These are phyloP conservation scores for Mesitornis unicolor DNA, from an alignment of 2,113 vertebrate genomes.

Conservation along the genomic window DNA sequence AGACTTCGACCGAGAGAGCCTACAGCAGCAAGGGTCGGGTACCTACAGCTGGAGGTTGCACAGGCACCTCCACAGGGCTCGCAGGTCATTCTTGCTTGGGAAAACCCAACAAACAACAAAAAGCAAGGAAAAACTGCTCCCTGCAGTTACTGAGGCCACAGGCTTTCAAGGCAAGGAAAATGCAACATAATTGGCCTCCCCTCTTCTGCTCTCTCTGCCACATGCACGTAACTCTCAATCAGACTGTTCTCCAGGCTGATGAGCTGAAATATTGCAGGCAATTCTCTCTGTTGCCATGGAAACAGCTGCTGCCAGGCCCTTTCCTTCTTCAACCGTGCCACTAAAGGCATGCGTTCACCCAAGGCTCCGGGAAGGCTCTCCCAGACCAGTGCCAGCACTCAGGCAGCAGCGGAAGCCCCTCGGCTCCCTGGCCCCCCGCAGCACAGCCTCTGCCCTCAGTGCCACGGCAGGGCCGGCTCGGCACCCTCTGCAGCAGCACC, in stretches of 20 bases:
- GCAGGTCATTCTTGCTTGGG: not conserved
- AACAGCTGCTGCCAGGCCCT: constrained; percentile 56
- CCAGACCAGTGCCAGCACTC: not conserved
- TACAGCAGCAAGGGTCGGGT: not conserved
- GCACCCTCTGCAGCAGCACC: too few species aligned
- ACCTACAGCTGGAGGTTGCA: not conserved
- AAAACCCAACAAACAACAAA: not conserved
- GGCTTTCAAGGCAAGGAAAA: constrained; percentile 22
- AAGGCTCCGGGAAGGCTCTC: not conserved
- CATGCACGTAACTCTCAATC: constrained; percentile 24
- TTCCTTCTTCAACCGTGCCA: constrained; percentile 26
- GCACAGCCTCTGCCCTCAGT: not conserved
- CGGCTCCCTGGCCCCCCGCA: fast-evolving
- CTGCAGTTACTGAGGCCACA: not conserved
- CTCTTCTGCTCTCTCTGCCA: constrained; percentile 14
- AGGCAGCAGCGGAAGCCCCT: not conserved
- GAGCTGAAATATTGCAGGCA: constrained; percentile 60
- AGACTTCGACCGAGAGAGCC: not conserved
- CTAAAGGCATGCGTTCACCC: constrained; percentile 31
- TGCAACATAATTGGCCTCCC: not conserved
- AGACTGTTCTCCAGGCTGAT: constrained; percentile 49
- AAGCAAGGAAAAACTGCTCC: not conserved
- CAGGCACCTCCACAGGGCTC: not conserved
- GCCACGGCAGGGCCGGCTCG: not conserved
- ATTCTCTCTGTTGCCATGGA: constrained; percentile 72